Evolutionary conservation across 2,113 vertebrate species (phyloP).

Genomic region (Sakesphorus luctuosus): DNA sequence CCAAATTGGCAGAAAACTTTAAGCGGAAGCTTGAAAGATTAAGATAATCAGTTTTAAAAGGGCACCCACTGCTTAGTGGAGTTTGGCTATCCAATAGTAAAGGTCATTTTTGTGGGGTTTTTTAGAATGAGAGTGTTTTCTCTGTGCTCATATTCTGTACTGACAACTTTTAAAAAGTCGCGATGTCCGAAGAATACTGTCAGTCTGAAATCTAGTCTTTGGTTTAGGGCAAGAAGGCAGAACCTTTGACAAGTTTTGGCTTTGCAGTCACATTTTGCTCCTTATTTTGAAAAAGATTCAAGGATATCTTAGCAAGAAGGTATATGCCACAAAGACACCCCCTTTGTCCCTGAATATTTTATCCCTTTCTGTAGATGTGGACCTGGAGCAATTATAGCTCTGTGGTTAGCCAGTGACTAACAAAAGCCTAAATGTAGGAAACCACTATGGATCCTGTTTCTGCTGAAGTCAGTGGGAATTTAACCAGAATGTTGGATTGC

Average conservation of each 20-base stretch:
- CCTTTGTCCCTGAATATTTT: neutral
- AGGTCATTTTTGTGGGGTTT: neutral
- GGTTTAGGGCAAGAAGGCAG: neutral
- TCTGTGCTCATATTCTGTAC: neutral
- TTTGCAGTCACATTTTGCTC: neutral
- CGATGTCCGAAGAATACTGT: neutral
- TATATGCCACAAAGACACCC: neutral
- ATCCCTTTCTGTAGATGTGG: neutral
- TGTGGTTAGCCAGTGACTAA: conserved; percentile 30
- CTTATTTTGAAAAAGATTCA: neutral
- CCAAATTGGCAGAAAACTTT: neutral
- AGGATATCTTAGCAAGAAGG: neutral
- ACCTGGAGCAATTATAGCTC: neutral
- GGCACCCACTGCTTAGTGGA: neutral
- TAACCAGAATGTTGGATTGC: neutral
- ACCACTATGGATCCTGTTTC: conserved; percentile 6
- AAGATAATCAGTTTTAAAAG: neutral
- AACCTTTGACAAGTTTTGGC: neutral
- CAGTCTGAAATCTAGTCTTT: neutral
- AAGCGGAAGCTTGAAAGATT: neutral
- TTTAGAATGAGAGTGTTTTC: neutral
- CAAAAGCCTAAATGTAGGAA: conserved; percentile 6
- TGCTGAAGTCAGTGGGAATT: conserved; percentile 53
- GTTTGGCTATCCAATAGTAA: neutral
- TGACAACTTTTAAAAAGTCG: neutral